phyloP scores from a whole-genome alignment of 2,888 invertebrate genomes.

The Drosophila meridionalis region DNA sequence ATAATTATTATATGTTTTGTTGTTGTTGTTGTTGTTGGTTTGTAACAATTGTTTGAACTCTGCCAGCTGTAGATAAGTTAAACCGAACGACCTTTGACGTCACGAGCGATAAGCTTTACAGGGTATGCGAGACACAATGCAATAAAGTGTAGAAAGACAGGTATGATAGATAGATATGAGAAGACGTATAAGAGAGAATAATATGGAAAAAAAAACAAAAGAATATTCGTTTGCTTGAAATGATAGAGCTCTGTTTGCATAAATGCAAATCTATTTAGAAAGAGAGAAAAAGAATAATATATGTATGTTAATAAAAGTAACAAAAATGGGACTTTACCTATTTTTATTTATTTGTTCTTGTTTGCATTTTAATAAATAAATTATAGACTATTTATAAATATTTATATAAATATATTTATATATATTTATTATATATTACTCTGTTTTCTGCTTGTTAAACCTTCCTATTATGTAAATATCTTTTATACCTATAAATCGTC shows the following conservation, averaged over 20 bases:
- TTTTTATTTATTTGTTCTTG: neutral
- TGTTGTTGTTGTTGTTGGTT: constrained; percentile 13
- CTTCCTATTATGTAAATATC: neutral
- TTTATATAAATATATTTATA: neutral
- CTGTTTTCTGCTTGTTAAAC: neutral
- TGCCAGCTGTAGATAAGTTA: constrained; percentile 19
- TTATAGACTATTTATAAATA: neutral
- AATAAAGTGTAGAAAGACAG: neutral
- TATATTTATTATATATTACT: no score
- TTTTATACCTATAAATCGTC: neutral
- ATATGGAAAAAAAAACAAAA: neutral
- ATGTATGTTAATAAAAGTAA: neutral
- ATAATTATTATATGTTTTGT: neutral
- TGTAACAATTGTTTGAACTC: constrained; percentile 34
- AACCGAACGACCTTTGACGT: constrained; percentile 46
- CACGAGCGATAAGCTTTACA: constrained; percentile 31
- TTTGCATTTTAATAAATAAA: neutral
- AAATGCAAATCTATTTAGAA: neutral
- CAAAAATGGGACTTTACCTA: neutral
- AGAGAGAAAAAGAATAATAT: neutral
- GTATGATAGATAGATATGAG: neutral
- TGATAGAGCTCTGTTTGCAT: neutral
- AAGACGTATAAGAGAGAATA: neutral
- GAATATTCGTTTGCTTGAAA: neutral
- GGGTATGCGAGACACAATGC: neutral